Percentiles rank a stretch among this genome's conserved stretches.
These are phyloP conservation scores for Lycodopsis pacificus DNA, from an alignment of 2,797 vertebrate species.

Conservation along the genomic window DNA sequence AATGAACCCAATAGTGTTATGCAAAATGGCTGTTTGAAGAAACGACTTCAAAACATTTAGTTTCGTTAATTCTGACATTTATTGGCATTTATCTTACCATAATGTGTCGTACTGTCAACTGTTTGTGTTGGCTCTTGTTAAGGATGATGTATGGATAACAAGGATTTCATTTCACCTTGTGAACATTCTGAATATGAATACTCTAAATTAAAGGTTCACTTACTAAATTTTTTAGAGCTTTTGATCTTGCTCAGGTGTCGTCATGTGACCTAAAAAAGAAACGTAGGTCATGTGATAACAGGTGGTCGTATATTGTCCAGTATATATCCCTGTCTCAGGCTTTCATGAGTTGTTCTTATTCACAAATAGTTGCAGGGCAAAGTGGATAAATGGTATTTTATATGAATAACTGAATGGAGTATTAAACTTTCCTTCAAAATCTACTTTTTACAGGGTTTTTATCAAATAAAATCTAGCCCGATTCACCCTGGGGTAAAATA, in stretches of 20 bases:
- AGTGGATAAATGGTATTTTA: slow-evolving; percentile 17
- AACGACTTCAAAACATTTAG: slow-evolving; percentile 22
- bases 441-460: slow-evolving; percentile 37
- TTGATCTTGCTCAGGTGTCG: background rate
- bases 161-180: background rate
- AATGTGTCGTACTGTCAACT: background rate
- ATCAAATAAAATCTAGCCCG: slow-evolving; percentile 46
- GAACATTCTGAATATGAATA: background rate
- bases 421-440: slow-evolving; percentile 20
- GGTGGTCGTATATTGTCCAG: background rate
- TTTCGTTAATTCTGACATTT: slow-evolving; percentile 37
- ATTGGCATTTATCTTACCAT: slow-evolving; percentile 4
- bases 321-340: background rate
- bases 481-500: slow-evolving; percentile 43
- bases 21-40: slow-evolving; percentile 13
- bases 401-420: slow-evolving; percentile 34
- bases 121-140: background rate
- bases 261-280: background rate
- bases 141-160: background rate
- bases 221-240: background rate
- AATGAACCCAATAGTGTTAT: slow-evolving; percentile 22
- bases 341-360: slow-evolving; percentile 28
- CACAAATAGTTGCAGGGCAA: slow-evolving; percentile 17
- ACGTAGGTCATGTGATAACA: background rate
- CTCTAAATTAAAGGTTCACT: background rate